phyloP scores from a whole-genome alignment of 2,797 vertebrate species.

The Pangasius krempfi region DNA sequence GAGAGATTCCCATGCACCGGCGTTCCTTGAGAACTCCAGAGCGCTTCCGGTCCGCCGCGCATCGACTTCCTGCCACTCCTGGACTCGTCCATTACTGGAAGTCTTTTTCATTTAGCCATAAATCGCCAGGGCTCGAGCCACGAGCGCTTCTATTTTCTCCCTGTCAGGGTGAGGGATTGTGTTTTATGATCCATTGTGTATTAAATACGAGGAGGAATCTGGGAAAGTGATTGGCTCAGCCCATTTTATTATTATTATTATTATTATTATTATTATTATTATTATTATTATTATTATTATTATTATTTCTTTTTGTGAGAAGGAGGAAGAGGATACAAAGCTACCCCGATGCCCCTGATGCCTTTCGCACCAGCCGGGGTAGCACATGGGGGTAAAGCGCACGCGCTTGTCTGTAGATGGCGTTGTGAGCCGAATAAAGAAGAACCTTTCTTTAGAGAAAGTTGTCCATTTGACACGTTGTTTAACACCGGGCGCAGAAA shows the following conservation, averaged over 20 bases:
- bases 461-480: slow-evolving; percentile 54
- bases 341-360: slow-evolving; percentile 65
- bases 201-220: slow-evolving; percentile 99
- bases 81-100: slow-evolving; percentile 87
- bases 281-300: not conserved
- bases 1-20: slow-evolving; percentile 82
- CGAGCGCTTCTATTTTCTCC: slow-evolving; percentile 99
- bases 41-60: slow-evolving; percentile 82
- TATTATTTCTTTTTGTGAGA: slow-evolving; percentile 60
- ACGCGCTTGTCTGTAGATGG: slow-evolving; percentile 77
- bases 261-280: slow-evolving; percentile 47
- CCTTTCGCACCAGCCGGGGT: slow-evolving; percentile 63
- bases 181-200: slow-evolving; percentile 99
- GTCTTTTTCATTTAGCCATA: slow-evolving; percentile 97
- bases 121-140: slow-evolving; percentile 95
- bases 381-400: slow-evolving; percentile 9
- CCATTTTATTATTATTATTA: slow-evolving; percentile 56
- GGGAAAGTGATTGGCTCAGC: slow-evolving; percentile 88
- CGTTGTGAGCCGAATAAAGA: slow-evolving; percentile 71
- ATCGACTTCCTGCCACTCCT: slow-evolving; percentile 90
- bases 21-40: slow-evolving; percentile 83
- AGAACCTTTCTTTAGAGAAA: slow-evolving; percentile 31
- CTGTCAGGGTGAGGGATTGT: slow-evolving; percentile 99
- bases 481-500: slow-evolving; percentile 41
- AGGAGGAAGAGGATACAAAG: slow-evolving; percentile 76